phyloP scores from a whole-genome alignment of 2,113 vertebrate genomes.

The Dinomys branickii region DNA sequence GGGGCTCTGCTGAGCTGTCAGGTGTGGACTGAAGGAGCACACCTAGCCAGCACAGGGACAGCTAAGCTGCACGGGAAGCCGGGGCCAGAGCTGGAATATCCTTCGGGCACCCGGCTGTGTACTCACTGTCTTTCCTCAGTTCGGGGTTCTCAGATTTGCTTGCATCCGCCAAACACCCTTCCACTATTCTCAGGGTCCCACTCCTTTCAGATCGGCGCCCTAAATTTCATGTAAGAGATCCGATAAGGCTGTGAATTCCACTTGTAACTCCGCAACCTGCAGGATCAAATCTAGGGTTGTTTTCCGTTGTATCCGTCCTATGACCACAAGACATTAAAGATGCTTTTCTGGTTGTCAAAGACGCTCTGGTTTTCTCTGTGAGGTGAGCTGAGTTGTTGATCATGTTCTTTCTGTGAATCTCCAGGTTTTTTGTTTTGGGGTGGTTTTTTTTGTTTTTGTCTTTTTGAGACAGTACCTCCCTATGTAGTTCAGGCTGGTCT shows the following conservation, averaged over 20 bases:
- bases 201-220: slow-evolving; percentile 29
- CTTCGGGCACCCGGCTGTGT: rapidly evolving
- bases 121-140: background rate
- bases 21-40: background rate
- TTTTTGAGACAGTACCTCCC: no score
- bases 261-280: background rate
- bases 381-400: background rate
- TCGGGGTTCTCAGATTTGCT: background rate
- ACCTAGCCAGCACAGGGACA: rapidly evolving
- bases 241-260: background rate
- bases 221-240: background rate
- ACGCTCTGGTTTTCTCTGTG: background rate
- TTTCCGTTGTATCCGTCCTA: background rate
- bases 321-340: slow-evolving; percentile 52
- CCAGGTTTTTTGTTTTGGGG: no score
- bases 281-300: background rate
- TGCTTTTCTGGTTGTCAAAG: slow-evolving; percentile 31
- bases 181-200: slow-evolving; percentile 60
- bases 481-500: no score
- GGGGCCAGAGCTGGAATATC: background rate
- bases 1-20: background rate
- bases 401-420: background rate
- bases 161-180: background rate
- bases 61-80: rapidly evolving
- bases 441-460: no score